A percentile compares a stretch with the other conserved stretches of the same genome.
These are phyloP conservation scores for Pocillopora grandis DNA, from an alignment of 92 coral and sea anemone species.

Conservation along the genomic window DNA sequence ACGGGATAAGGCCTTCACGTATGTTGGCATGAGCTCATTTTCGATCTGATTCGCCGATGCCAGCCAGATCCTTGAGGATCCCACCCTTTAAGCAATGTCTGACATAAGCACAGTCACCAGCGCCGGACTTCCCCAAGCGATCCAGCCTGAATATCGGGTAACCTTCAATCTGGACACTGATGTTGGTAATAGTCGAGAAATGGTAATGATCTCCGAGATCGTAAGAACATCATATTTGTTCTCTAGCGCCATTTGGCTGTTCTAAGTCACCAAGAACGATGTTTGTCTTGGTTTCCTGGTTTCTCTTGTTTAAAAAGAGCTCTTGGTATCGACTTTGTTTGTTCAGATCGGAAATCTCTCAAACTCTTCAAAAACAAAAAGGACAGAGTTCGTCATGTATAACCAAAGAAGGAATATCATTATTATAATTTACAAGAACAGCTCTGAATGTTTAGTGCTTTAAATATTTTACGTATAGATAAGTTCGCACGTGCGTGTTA, in stretches of 20 bases:
- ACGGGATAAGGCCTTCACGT: conserved; percentile 37
- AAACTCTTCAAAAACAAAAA: no score
- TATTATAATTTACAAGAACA: background rate
- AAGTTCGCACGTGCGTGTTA: no score
- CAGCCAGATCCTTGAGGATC: conserved; percentile 36
- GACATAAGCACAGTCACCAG: conserved; percentile 31
- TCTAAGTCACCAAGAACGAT: no score
- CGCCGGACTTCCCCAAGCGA: conserved; percentile 33
- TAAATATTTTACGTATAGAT: no score
- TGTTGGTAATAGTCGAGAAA: conserved; percentile 14
- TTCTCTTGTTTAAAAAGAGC: no score
- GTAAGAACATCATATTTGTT: conserved; percentile 21
- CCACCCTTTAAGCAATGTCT: conserved; percentile 10
- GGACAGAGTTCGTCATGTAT: no score
- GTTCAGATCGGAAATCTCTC: no score
- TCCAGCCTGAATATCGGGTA: conserved; percentile 43
- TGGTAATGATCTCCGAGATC: conserved; percentile 5
- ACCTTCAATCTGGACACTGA: conserved; percentile 44
- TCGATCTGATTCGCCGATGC: conserved; percentile 26
- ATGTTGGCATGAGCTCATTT: conserved; percentile 29
- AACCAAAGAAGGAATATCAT: no score
- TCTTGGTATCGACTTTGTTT: no score
- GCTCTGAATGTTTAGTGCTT: no score
- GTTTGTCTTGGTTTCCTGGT: no score
- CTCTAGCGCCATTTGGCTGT: conserved; percentile 28